Conservation (phyloP, 2,888 invertebrate genomes). For the Caenorhabditis virilis region DNA sequence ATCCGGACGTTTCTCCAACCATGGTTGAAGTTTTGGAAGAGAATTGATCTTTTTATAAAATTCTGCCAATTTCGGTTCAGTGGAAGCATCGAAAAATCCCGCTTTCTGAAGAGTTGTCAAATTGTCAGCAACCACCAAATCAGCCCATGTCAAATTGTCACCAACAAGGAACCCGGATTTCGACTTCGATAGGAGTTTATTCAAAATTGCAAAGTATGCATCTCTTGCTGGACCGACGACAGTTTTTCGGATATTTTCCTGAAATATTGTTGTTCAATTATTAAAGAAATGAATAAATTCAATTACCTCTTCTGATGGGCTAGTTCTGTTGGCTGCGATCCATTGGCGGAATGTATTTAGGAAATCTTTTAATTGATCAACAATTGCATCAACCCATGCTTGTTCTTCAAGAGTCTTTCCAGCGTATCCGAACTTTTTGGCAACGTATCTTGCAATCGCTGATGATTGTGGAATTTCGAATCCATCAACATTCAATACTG, state of each 20-base stretch:
- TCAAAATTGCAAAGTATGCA: conserved; percentile 17
- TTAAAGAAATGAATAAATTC: neutral
- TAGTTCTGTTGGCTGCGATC: conserved; percentile 18
- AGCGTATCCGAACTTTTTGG: conserved; percentile 39
- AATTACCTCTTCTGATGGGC: conserved; percentile 8
- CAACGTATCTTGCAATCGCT: conserved; percentile 40
- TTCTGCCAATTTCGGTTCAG: conserved; percentile 7
- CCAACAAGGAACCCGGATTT: conserved; percentile 30
- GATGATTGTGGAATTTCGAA: conserved; percentile 42
- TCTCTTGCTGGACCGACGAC: conserved; percentile 25
- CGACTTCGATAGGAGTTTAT: conserved; percentile 19
- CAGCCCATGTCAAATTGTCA: conserved; percentile 28
- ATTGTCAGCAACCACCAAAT: conserved; percentile 31
- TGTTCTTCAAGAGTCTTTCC: conserved; percentile 38
- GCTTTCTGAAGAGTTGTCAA: conserved; percentile 21
- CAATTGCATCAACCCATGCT: conserved; percentile 43
- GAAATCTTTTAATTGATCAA: conserved; percentile 39
- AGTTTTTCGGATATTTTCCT: conserved; percentile 10
- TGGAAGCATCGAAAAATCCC: conserved; percentile 9
- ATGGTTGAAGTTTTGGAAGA: conserved; percentile 17
- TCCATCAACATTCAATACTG: conserved; percentile 44
- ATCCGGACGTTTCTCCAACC: conserved; percentile 10
- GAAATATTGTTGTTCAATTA: neutral
- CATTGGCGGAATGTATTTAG: conserved; percentile 10
- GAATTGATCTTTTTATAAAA: conserved; percentile 10